Evolutionary conservation across 2,888 invertebrate genomes (phyloP), one percentile per base, ranked within the genome.

Genomic region (Pristionchus japonicus): DNA sequence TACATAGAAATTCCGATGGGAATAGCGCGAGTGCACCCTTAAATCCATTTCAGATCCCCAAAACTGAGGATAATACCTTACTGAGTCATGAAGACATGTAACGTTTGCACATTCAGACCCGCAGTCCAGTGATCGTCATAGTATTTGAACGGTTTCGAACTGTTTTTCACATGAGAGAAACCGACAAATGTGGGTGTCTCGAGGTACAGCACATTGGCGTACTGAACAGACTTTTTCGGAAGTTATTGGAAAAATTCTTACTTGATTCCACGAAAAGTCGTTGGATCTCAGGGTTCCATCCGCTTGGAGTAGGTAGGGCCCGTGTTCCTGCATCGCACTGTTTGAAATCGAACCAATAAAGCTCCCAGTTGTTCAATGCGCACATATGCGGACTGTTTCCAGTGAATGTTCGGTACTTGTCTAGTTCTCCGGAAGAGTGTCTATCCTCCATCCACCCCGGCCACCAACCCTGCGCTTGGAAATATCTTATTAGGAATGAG

Each of bases 211-310:
- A 70, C 37, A 20, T 70, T 70, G 0, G 70, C 37, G 15, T 70
- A 70, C 70, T 70, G 37, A n/a, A n/a, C n/a, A n/a, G n/a, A n/a
- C n/a, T n/a, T n/a, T n/a, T n/a, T n/a, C n/a, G n/a, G n/a, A n/a
- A n/a, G n/a, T n/a, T n/a, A n/a, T n/a, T n/a, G n/a, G n/a, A 23
- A 23, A 15, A 20, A 4, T 3, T 20, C 57, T 4, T 6, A 67
- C 67, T 34, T 67, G 67, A 34, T 70, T 70, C 70, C 70, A 70
- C 70, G 70, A 70, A 17, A 70, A 70, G 2, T 70, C 70, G 37
- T 70, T 70, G 20, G 34, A 70, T 2, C 37, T 13, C 0, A 70
- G 17, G 2, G 4, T 37, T 3, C 37, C 70, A 3, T 37, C 6
- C 13, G 70, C 6, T 20, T 70, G 37, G 34, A 70, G 20, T 37